These are phyloP conservation scores for Balearica regulorum DNA, from an alignment of 2,797 vertebrate species.

Conservation along the genomic window DNA sequence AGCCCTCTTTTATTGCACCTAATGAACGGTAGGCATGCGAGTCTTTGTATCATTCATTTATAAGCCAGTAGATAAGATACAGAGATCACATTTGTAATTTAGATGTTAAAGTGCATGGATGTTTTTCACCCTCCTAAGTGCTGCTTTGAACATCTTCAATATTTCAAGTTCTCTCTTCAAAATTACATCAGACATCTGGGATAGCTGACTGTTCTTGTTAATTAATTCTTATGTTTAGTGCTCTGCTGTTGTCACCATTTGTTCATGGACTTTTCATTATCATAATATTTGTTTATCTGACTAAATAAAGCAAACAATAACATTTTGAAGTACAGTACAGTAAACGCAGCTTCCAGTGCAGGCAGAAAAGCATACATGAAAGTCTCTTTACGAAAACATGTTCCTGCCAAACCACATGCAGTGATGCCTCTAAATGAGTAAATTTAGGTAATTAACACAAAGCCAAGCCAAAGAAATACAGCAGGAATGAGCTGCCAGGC, in stretches of 20 bases:
- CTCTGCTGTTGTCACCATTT: constrained; percentile 65
- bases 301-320: constrained; percentile 68
- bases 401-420: constrained; percentile 37
- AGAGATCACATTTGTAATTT: constrained; percentile 6
- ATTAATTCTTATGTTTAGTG: constrained; percentile 70
- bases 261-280: constrained; percentile 65
- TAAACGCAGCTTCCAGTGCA: constrained; percentile 28
- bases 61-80: background rate
- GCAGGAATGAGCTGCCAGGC: constrained; percentile 16
- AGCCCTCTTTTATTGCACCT: background rate
- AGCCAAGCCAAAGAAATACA: constrained; percentile 36
- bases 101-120: background rate
- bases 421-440: constrained; percentile 1
- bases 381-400: constrained; percentile 6
- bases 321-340: constrained; percentile 47
- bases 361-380: constrained; percentile 26
- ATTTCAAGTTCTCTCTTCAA: constrained; percentile 59
- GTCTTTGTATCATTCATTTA: background rate
- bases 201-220: constrained; percentile 53
- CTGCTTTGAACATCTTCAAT: constrained; percentile 53
- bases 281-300: constrained; percentile 72
- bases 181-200: constrained; percentile 70
- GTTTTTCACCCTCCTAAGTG: background rate
- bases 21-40: background rate
- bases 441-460: constrained; percentile 47